Evolutionary conservation across 1,140 invertebrate genomes (phyloP).

Genomic region (Tachypleus tridentatus): DNA sequence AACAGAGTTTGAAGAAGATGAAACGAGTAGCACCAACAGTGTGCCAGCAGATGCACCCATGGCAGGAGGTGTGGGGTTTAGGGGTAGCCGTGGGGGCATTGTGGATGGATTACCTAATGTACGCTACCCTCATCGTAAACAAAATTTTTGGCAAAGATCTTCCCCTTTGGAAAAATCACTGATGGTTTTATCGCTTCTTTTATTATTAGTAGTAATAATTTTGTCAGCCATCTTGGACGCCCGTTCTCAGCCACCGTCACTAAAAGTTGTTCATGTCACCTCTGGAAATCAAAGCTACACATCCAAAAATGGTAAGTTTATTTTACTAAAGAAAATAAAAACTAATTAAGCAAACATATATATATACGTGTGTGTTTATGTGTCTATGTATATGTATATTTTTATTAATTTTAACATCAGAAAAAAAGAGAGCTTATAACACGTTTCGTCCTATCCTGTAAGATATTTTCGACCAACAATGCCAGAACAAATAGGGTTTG

Average conservation of each 20-base stretch:
- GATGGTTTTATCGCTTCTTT: slow-evolving; percentile 44
- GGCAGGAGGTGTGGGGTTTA: slow-evolving; percentile 2
- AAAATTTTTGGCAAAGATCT: slow-evolving; percentile 49
- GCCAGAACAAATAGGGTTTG: too few species aligned
- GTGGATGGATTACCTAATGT: slow-evolving; percentile 30
- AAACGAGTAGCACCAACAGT: slow-evolving; percentile 31
- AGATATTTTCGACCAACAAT: too few species aligned
- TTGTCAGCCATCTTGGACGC: slow-evolving; percentile 46
- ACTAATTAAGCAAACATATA: too few species aligned
- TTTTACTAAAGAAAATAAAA: too few species aligned
- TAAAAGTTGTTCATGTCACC: slow-evolving; percentile 12
- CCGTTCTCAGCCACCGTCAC: slow-evolving; percentile 24
- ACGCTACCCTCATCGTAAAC: slow-evolving; percentile 28
- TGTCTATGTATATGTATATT: too few species aligned
- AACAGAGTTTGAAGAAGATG: slow-evolving; percentile 40
- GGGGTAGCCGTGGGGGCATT: slow-evolving; percentile 5
- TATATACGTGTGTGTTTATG: too few species aligned
- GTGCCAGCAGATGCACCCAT: slow-evolving; percentile 21
- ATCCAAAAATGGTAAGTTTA: too few species aligned
- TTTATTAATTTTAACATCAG: too few species aligned
- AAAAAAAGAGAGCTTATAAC: too few species aligned
- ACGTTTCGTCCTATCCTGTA: too few species aligned
- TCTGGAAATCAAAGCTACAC: too few species aligned
- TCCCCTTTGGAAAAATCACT: slow-evolving; percentile 46
- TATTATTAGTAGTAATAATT: slow-evolving; percentile 27